Base-by-base conservation (phyloP, 2,113 vertebrate species). In the Grammomys dolichurus region DNA sequence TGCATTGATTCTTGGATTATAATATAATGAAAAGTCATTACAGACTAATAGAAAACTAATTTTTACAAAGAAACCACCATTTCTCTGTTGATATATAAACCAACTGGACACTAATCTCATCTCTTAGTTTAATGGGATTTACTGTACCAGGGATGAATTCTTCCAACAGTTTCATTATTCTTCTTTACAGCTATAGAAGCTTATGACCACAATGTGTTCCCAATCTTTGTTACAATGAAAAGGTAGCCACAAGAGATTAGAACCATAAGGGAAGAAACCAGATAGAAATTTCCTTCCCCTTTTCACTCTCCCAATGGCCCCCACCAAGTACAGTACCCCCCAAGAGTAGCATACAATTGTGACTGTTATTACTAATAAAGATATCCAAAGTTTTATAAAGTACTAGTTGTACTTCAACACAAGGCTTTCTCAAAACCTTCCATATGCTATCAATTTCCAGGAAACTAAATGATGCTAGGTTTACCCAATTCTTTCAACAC, bases 31-130 rank as follows among this genome's bases (percentile, higher is more conserved):
- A 40, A 95, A 95, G 24, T 93, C 76, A 81, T 69, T 90, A 96
- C 6, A 84, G n/a, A 70, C n/a, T 56, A 89, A 76, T 36, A 90
- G 60, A 88, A 97, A 90, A 90, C 11, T 84, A 36, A 43, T 72
- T 94, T 94, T 95, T 88, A 94, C 12, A 89, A 91, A 89, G 46
- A 92, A 94, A 77, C 11, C 6, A 76, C 72, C 33, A 65, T 58
- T 91, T 80, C 76, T 85, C 46, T 93, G 48, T 48, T 87, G 84
- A 82, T 67, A 65, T 43, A 91, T 65, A 90, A 89, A 87, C 43
- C 22, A 78, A 33, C 69, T 87, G 13, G 31, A 56, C 56, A 76
- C 90, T 91, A 89, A 86, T 65, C 43, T 75, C 48, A 89, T 6
- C 73, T 19, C n/a, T 78, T 77, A 95, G 69, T 96, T 93, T 60